These are phyloP conservation scores for Mythimna loreyi DNA, from an alignment of 2,888 invertebrate genomes.

Conservation along the genomic window DNA sequence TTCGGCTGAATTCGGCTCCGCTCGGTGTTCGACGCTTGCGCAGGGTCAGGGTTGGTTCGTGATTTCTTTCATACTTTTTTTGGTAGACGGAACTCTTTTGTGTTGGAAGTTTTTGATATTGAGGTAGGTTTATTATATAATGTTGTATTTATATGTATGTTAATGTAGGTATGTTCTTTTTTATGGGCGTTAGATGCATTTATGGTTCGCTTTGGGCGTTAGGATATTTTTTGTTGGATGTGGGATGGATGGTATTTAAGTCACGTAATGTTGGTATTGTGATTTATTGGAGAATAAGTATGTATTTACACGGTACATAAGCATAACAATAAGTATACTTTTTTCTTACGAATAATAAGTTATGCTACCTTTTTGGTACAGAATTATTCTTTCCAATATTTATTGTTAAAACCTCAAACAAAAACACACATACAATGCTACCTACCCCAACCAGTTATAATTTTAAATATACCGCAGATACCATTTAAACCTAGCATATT, in stretches of 20 bases:
- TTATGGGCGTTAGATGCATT: slow-evolving; percentile 14
- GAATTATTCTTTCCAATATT: neutral
- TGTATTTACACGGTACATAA: neutral
- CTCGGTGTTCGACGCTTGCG: slow-evolving; percentile 79
- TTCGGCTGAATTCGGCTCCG: slow-evolving; percentile 80
- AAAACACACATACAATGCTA: slow-evolving; percentile 42
- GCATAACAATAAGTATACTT: neutral
- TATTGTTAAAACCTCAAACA: slow-evolving; percentile 17
- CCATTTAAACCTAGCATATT: slow-evolving; percentile 37
- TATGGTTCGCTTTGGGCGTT: slow-evolving; percentile 13
- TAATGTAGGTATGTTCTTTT: slow-evolving; percentile 1
- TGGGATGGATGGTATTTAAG: neutral
- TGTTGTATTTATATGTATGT: slow-evolving; percentile 6
- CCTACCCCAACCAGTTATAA: slow-evolving; percentile 34
- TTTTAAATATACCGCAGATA: slow-evolving; percentile 41
- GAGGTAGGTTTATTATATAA: slow-evolving; percentile 65
- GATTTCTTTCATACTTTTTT: slow-evolving; percentile 68
- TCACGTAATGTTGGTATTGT: neutral
- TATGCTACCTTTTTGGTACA: neutral
- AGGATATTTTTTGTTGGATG: slow-evolving; percentile 4
- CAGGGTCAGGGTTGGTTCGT: slow-evolving; percentile 77
- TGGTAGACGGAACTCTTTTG: slow-evolving; percentile 57
- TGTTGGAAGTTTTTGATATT: slow-evolving; percentile 53
- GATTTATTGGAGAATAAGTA: slow-evolving; percentile 10
- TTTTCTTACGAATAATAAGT: neutral